A percentile compares a stretch with the other conserved stretches of the same genome.
phyloP scores from a whole-genome alignment of 2,113 vertebrate genomes.

The Cyanoramphus novaezelandiae region DNA sequence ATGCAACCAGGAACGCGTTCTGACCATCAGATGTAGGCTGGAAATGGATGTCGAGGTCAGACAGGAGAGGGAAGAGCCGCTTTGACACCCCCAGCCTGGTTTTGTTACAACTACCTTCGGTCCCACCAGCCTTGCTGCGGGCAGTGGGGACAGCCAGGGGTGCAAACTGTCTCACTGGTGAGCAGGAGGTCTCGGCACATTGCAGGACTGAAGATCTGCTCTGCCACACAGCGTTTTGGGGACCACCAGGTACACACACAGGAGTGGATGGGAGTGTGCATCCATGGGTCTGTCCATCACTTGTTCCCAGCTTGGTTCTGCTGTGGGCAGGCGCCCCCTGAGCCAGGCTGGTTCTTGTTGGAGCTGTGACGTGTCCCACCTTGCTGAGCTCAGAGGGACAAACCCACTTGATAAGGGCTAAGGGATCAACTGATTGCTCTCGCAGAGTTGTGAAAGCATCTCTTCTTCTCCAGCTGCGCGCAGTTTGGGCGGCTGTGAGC shows the following conservation, averaged over 20 bases:
- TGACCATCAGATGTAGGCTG: neutral
- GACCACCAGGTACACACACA: neutral
- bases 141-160: neutral
- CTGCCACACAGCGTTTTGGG: neutral
- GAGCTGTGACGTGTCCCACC: neutral
- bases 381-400: neutral
- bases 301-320: neutral
- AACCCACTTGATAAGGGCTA: neutral
- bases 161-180: neutral
- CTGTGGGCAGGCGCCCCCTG: neutral
- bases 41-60: neutral
- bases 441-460: neutral
- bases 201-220: neutral
- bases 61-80: neutral
- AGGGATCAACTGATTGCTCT: neutral
- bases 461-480: neutral
- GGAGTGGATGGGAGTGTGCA: fast-evolving
- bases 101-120: neutral
- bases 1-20: fast-evolving
- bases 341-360: neutral
- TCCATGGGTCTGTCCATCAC: neutral
- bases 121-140: neutral
- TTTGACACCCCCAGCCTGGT: neutral
- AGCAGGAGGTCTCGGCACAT: neutral
- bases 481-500: neutral